Evolutionary conservation across 2,888 invertebrate genomes (phyloP).

Genomic region (Spilarctia lutea): DNA sequence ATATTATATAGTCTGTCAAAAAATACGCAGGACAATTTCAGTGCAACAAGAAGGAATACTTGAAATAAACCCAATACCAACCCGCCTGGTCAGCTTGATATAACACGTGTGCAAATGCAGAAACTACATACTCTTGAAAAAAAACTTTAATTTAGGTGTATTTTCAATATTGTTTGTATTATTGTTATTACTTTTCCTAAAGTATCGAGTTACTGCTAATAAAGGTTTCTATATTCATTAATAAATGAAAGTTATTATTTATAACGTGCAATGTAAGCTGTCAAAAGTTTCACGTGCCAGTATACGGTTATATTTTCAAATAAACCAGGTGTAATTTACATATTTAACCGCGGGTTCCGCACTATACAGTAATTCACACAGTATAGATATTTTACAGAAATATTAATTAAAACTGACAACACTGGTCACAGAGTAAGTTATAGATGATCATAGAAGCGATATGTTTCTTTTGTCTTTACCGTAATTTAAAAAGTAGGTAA

Average conservation of each 20-base stretch:
- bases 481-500: no score
- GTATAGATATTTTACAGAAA: conserved; percentile 60
- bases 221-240: background rate
- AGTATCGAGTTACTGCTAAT: conserved; percentile 20
- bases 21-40: no score
- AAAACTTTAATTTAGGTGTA: no score
- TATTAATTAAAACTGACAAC: conserved; percentile 62
- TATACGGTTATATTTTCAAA: conserved; percentile 22
- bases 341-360: conserved; percentile 58
- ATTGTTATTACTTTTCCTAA: no score
- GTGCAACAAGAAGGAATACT: no score
- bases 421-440: conserved; percentile 27
- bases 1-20: no score
- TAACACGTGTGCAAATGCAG: no score
- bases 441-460: background rate
- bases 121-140: no score
- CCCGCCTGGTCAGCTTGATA: no score
- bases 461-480: background rate
- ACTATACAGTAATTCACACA: conserved; percentile 58
- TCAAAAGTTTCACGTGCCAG: background rate
- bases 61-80: no score
- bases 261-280: background rate
- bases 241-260: background rate
- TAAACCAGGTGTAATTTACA: conserved; percentile 52
- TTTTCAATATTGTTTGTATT: no score